phyloP scores from a whole-genome alignment of 92 coral and sea anemone genomes.

The Palythoa heliodiscus region DNA sequence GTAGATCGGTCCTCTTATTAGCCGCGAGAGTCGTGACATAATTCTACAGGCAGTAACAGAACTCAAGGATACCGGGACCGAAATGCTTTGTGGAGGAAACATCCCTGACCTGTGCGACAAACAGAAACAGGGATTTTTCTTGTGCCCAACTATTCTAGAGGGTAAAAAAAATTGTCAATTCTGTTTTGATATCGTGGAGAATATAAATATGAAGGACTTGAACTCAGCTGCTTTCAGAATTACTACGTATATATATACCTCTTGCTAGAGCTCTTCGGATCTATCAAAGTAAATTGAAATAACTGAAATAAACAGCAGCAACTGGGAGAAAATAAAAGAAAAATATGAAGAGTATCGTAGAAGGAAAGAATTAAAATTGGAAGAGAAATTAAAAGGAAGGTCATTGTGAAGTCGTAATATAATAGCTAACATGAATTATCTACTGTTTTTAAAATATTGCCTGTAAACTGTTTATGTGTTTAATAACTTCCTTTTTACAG shows the following conservation, averaged over 20 bases:
- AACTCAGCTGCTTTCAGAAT: neutral
- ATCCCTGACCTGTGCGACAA: conserved; percentile 1
- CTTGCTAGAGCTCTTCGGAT: neutral
- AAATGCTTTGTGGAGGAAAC: conserved; percentile 18
- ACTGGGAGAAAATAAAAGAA: neutral
- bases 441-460: neutral
- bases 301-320: too few species aligned
- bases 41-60: neutral
- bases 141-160: conserved; percentile 20
- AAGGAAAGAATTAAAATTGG: too few species aligned
- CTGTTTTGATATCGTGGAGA: neutral
- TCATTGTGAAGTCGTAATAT: neutral
- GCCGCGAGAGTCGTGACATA: conserved; percentile 11
- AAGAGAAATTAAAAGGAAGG: too few species aligned
- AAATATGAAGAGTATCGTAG: too few species aligned
- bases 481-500: neutral
- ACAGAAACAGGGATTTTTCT: conserved; percentile 18
- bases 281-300: neutral
- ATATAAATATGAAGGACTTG: neutral
- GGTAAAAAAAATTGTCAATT: neutral
- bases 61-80: neutral
- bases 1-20: conserved; percentile 26
- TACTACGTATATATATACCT: neutral
- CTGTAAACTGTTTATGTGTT: neutral
- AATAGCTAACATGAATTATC: neutral